A percentile compares a stretch with the other conserved stretches of the same genome.
phyloP scores from a whole-genome alignment of 2,888 invertebrate species.

The Octodonta nipae region DNA sequence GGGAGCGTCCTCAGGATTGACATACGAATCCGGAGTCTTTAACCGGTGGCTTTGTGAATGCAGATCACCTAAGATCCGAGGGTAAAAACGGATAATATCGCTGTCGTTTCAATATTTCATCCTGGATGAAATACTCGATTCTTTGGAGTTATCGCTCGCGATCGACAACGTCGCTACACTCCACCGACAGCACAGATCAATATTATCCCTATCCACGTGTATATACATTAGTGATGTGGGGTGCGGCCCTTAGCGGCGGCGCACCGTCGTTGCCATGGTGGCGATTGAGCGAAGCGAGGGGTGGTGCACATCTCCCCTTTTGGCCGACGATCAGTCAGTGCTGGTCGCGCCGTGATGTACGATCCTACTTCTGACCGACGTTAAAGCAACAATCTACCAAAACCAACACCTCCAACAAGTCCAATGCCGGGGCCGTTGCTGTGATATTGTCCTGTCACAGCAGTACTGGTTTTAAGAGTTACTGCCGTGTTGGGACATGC shows the following conservation, averaged over 20 bases:
- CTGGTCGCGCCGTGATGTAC: constrained; percentile 19
- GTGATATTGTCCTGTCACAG: constrained; percentile 98
- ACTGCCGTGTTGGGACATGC: constrained; percentile 92
- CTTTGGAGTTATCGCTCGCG: too few species aligned
- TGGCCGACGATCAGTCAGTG: constrained; percentile 8
- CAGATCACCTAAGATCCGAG: too few species aligned
- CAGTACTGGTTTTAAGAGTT: constrained; percentile 71
- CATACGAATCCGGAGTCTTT: too few species aligned
- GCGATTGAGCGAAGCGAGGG: constrained; percentile 17
- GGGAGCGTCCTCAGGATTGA: too few species aligned
- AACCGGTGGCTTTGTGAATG: too few species aligned
- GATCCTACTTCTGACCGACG: constrained; percentile 10
- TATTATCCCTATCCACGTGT: constrained; percentile 27
- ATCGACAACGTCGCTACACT: constrained; percentile 4
- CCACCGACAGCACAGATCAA: constrained; percentile 8
- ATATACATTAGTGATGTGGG: constrained; percentile 37
- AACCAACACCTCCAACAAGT: constrained; percentile 5
- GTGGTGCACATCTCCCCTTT: constrained; percentile 6
- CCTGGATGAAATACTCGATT: too few species aligned
- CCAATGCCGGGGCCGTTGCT: constrained; percentile 31
- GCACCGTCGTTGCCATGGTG: constrained; percentile 34
- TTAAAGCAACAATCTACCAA: constrained; percentile 7
- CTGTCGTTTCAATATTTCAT: too few species aligned
- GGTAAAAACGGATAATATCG: too few species aligned
- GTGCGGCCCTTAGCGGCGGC: constrained; percentile 37